Percentiles rank a stretch among this genome's conserved stretches.
Conservation (phyloP, 2,888 invertebrate species). For the Latrodectus elegans region DNA sequence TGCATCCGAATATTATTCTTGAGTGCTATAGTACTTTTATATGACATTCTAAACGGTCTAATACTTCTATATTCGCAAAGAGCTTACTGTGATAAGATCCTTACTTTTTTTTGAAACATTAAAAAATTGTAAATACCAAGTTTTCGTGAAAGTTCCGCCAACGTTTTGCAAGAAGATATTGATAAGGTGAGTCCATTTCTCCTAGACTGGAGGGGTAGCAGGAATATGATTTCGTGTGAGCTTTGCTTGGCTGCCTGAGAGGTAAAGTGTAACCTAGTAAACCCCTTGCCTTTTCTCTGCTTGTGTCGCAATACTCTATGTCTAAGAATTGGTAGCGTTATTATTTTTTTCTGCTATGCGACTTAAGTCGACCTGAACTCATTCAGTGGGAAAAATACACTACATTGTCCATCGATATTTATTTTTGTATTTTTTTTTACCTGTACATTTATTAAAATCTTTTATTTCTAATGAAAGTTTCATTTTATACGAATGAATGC, state of each 20-base stretch:
- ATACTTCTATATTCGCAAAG: not conserved
- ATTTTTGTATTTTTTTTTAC: no score
- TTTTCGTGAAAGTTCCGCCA: not conserved
- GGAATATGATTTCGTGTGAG: not conserved
- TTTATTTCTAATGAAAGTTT: no score
- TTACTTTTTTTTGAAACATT: not conserved
- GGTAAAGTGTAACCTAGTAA: constrained; percentile 1
- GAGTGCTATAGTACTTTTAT: not conserved
- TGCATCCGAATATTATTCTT: not conserved
- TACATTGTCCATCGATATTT: no score
- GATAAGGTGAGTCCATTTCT: not conserved
- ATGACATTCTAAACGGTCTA: not conserved
- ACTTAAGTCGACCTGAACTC: not conserved
- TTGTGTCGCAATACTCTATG: not conserved
- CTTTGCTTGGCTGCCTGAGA: not conserved
- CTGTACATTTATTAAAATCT: no score
- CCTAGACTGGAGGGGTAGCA: not conserved
- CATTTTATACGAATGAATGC: no score
- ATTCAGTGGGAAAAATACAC: not conserved
- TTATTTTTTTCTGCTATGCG: not conserved
- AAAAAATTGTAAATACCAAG: not conserved
- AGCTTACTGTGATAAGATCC: not conserved
- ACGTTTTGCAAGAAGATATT: not conserved
- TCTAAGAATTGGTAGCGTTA: not conserved
- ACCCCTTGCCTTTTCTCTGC: not conserved